phyloP scores from a whole-genome alignment of 2,113 vertebrate genomes.

The Marcusenius ussheri region DNA sequence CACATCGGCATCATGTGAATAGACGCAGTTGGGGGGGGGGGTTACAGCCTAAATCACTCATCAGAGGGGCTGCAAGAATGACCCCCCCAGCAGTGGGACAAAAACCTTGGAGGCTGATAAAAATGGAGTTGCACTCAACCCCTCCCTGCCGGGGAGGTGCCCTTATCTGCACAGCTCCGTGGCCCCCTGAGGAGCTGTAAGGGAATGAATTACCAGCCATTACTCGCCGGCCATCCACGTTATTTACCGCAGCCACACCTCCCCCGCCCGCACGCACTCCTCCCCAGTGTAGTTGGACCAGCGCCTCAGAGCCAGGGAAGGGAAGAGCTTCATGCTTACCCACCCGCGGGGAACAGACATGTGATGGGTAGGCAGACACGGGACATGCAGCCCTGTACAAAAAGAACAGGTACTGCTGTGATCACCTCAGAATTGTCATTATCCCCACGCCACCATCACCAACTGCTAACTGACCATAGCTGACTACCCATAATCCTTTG shows the following conservation, averaged over 20 bases:
- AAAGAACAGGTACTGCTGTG: background rate
- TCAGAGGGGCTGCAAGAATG: background rate
- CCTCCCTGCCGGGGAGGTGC: background rate
- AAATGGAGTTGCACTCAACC: background rate
- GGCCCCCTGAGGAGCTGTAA: background rate
- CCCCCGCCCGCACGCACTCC: background rate
- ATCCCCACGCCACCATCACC: background rate
- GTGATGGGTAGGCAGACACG: background rate
- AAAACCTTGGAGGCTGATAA: background rate
- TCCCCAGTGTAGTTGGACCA: background rate
- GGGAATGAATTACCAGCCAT: background rate
- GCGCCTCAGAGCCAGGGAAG: background rate
- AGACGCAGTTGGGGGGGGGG: background rate
- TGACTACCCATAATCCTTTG: background rate
- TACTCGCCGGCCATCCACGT: background rate
- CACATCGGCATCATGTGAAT: background rate
- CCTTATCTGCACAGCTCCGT: background rate
- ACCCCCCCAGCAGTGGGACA: background rate
- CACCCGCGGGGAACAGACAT: background rate
- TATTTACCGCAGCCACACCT: background rate
- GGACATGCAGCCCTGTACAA: background rate
- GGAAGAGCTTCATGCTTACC: background rate
- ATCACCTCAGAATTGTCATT: background rate
- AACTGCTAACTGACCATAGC: background rate
- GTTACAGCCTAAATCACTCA: background rate